phyloP scores from a whole-genome alignment of 2,888 invertebrate species.

The Tetanocera ferruginea region DNA sequence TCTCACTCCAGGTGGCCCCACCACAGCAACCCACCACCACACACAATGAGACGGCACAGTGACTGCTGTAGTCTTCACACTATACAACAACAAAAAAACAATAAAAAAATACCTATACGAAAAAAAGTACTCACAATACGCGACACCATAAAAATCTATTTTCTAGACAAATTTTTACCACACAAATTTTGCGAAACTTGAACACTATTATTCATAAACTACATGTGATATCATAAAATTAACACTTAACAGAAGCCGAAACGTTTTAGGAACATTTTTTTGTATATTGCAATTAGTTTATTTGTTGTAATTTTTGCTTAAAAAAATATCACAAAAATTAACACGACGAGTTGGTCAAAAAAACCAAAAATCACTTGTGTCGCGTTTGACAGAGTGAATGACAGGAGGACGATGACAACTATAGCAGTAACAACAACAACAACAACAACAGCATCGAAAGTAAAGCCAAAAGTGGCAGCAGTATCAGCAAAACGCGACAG shows the following conservation, averaged over 20 bases:
- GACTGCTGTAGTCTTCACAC: conserved; percentile 1
- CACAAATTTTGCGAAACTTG: neutral
- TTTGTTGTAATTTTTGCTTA: conserved; percentile 41
- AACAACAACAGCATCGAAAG: conserved; percentile 30
- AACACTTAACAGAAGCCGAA: neutral
- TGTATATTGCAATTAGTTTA: conserved; percentile 44
- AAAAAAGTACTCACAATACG: conserved; percentile 50
- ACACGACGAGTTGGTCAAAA: conserved; percentile 52
- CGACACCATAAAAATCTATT: conserved; percentile 51
- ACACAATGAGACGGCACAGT: conserved; percentile 1
- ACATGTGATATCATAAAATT: neutral
- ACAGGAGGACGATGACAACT: conserved; percentile 50
- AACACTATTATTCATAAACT: neutral
- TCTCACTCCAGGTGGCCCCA: neutral
- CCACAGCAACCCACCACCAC: conserved; percentile 38
- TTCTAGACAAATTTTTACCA: conserved; percentile 46
- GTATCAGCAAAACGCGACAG: conserved; percentile 57
- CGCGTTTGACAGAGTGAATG: conserved; percentile 62
- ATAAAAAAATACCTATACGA: conserved; percentile 23
- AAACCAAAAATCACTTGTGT: conserved; percentile 63
- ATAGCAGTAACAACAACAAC: conserved; percentile 21
- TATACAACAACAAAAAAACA: conserved; percentile 1
- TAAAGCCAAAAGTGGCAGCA: conserved; percentile 8
- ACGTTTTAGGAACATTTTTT: conserved; percentile 49
- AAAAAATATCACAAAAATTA: conserved; percentile 54